Percentiles rank a stretch among this genome's conserved stretches.
phyloP scores from a whole-genome alignment of 2,113 vertebrate species.

The Struthio camelus region DNA sequence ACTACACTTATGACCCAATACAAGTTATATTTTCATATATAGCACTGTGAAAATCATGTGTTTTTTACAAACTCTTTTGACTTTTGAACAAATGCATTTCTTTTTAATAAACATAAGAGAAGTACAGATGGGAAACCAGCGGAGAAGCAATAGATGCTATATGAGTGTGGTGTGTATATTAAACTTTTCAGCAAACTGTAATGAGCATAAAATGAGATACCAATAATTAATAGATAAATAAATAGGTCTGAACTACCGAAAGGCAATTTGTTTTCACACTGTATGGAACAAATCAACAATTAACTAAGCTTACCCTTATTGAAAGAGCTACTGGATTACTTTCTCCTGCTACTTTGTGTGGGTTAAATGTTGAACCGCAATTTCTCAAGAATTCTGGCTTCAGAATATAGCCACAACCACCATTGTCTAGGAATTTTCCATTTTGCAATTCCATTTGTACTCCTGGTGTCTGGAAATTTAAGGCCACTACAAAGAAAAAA shows the following conservation, averaged over 20 bases:
- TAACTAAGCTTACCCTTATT: conserved; percentile 70
- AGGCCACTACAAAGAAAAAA: conserved; percentile 78
- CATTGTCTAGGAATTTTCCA: conserved; percentile 90
- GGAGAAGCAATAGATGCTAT: not conserved
- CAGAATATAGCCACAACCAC: conserved; percentile 85
- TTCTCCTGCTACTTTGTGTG: conserved; percentile 18
- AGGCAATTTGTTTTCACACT: not conserved
- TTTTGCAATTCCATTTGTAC: conserved; percentile 84
- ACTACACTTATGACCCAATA: not conserved
- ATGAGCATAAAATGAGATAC: not conserved
- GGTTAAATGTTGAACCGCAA: conserved; percentile 65
- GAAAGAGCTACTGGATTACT: conserved; percentile 71
- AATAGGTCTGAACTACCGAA: not conserved
- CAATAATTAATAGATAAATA: not conserved
- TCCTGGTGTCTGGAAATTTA: conserved; percentile 88
- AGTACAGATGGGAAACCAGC: not conserved
- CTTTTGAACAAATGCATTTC: not conserved
- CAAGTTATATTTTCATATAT: not conserved
- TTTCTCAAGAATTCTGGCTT: conserved; percentile 82
- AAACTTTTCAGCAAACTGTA: not conserved
- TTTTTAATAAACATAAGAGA: not conserved
- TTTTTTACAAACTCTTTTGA: not conserved
- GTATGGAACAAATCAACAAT: not conserved
- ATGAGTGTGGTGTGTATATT: not conserved
- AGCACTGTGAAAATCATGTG: not conserved